These are phyloP conservation scores for Buathra laborator DNA, from an alignment of 2,888 invertebrate species.

Conservation along the genomic window DNA sequence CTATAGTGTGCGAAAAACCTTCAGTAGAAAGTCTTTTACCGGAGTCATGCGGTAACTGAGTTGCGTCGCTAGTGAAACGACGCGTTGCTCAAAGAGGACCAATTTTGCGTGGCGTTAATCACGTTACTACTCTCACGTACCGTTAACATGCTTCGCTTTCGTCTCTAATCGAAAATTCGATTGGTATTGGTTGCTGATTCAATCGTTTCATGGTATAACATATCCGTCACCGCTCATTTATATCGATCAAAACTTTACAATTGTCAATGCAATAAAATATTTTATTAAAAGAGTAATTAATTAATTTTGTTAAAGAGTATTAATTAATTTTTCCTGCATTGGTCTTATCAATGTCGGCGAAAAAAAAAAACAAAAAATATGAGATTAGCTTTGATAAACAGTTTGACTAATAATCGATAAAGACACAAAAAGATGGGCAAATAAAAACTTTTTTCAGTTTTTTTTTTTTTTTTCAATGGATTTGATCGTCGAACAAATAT, in stretches of 20 bases:
- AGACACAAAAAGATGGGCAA: no score
- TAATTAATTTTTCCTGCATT: no score
- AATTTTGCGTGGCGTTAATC: slow-evolving; percentile 80
- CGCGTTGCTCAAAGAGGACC: slow-evolving; percentile 79
- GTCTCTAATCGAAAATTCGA: slow-evolving; percentile 75
- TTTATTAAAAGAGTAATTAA: no score
- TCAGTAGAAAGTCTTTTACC: slow-evolving; percentile 70
- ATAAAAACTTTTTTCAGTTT: no score
- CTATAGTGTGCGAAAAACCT: slow-evolving; percentile 1
- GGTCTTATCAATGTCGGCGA: no score
- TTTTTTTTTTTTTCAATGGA: no score
- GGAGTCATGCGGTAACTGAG: slow-evolving; percentile 72
- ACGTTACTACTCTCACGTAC: slow-evolving; percentile 73
- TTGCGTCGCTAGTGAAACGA: slow-evolving; percentile 76
- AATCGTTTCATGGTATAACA: not conserved
- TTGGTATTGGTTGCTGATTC: slow-evolving; percentile 54
- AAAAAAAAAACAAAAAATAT: no score
- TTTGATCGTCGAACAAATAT: not conserved
- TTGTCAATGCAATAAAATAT: not conserved
- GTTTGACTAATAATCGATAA: no score
- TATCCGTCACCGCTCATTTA: not conserved
- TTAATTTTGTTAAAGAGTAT: no score
- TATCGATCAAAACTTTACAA: slow-evolving; percentile 1
- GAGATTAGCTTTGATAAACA: no score
- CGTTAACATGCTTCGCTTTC: slow-evolving; percentile 49